Evolutionary conservation across 92 coral and sea anemone genomes (phyloP).

Genomic region (Umimayanthus chanpuru): DNA sequence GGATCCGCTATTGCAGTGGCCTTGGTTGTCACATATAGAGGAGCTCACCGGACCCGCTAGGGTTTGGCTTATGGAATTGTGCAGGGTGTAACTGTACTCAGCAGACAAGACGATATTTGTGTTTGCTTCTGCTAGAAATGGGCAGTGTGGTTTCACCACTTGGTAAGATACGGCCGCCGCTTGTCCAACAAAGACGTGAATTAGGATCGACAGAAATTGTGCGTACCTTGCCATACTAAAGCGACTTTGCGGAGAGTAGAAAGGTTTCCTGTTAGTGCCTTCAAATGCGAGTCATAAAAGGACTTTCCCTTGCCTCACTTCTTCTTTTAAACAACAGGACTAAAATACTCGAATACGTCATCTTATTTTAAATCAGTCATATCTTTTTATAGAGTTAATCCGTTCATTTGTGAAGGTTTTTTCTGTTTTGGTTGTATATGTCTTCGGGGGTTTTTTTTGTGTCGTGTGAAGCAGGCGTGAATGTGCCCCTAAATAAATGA

Average conservation of each 20-base stretch:
- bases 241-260: background rate
- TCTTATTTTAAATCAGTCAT: background rate
- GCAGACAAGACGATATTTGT: background rate
- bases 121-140: background rate
- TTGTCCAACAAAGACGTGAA: background rate
- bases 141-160: background rate
- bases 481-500: too few species aligned
- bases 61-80: background rate
- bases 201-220: background rate
- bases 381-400: background rate
- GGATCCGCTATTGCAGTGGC: background rate
- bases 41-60: background rate
- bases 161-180: background rate
- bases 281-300: background rate
- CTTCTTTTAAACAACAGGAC: background rate
- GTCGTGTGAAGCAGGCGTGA: too few species aligned
- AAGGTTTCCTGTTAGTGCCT: background rate
- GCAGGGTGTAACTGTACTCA: background rate
- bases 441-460: too few species aligned
- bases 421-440: too few species aligned
- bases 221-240: background rate
- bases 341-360: background rate
- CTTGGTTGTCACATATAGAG: conserved; percentile 4
- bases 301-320: background rate
- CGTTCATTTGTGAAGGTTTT: background rate